These are phyloP conservation scores for Planococcus citri DNA, from an alignment of 1,140 invertebrate species.

Conservation along the genomic window DNA sequence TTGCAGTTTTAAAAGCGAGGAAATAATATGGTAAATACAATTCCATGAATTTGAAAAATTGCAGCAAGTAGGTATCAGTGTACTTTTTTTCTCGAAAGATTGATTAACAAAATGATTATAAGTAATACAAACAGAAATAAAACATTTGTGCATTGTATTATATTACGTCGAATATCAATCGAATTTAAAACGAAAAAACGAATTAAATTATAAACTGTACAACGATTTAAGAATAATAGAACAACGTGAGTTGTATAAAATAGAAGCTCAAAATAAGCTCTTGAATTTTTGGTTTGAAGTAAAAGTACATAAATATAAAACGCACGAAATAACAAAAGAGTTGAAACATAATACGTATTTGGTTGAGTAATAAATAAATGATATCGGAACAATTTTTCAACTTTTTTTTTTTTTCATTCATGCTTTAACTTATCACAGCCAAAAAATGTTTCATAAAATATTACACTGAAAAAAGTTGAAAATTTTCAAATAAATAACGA, in stretches of 20 bases:
- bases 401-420: background rate
- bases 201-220: background rate
- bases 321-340: background rate
- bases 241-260: too few relatives aligned
- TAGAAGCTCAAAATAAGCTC: background rate
- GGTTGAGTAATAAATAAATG: background rate
- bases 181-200: background rate
- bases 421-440: background rate
- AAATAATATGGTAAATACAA: too few relatives aligned
- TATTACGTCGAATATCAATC: background rate
- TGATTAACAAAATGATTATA: background rate
- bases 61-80: too few relatives aligned
- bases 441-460: background rate
- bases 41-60: too few relatives aligned
- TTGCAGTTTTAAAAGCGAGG: too few relatives aligned
- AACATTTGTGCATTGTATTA: background rate
- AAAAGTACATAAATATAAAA: background rate
- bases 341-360: background rate
- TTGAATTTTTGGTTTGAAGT: background rate
- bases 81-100: too few relatives aligned
- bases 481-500: background rate
- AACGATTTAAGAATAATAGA: background rate
- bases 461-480: background rate
- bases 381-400: background rate
- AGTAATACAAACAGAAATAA: background rate